These are phyloP conservation scores for Python bivittatus DNA, from an alignment of 2,113 vertebrate genomes.

Conservation along the genomic window DNA sequence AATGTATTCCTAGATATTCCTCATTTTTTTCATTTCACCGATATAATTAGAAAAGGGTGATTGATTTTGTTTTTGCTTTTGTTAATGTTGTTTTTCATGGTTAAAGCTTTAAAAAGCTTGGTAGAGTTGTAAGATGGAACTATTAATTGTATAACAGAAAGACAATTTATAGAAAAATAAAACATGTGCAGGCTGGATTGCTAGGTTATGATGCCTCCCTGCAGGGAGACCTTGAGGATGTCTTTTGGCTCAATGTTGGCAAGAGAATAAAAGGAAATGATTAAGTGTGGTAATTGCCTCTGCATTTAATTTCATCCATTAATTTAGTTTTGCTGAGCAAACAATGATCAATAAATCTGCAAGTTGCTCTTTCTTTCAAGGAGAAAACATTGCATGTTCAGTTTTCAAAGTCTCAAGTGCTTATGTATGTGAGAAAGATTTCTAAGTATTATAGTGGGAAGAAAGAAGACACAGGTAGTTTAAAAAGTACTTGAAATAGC, in stretches of 20 bases:
- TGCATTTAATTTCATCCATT: constrained; percentile 40
- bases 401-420: constrained; percentile 63
- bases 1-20: neutral
- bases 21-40: neutral
- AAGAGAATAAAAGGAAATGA: constrained; percentile 40
- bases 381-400: constrained; percentile 49
- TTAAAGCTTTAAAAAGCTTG: neutral
- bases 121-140: neutral
- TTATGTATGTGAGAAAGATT: constrained; percentile 40
- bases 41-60: neutral
- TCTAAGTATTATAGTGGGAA: constrained; percentile 64
- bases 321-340: constrained; percentile 53
- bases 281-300: constrained; percentile 54
- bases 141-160: neutral
- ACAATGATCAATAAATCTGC: constrained; percentile 51
- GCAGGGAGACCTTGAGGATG: constrained; percentile 30
- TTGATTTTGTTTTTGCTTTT: neutral
- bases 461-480: neutral
- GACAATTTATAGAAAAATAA: neutral
- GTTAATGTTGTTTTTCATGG: neutral
- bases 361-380: constrained; percentile 56
- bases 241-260: constrained; percentile 26
- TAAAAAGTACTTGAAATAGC: constrained; percentile 50
- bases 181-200: neutral
- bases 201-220: constrained; percentile 52